Evolutionary conservation across 2,888 invertebrate genomes (phyloP).

Genomic region (Scaeva pyrastri): DNA sequence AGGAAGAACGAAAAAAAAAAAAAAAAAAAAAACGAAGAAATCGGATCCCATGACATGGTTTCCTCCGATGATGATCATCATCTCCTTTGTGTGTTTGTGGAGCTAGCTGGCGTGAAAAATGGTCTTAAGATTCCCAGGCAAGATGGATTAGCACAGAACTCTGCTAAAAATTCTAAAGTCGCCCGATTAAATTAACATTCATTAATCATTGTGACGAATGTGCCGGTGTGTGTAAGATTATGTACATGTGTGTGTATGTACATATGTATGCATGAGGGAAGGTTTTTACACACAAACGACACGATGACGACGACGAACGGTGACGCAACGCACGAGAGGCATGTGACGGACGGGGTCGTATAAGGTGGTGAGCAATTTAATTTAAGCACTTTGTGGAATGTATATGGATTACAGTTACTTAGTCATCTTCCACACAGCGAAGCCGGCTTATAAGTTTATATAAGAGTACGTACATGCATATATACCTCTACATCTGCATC

Average conservation of each 20-base stretch:
- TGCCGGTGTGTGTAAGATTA: constrained; percentile 2
- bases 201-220: constrained; percentile 71
- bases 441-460: not conserved
- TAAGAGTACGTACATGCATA: too few relatives aligned
- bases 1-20: not conserved
- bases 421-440: constrained; percentile 19
- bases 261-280: not conserved
- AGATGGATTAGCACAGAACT: constrained; percentile 72
- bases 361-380: constrained; percentile 52
- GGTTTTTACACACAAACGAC: not conserved
- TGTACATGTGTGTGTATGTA: not conserved
- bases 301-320: too few relatives aligned
- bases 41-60: constrained; percentile 18
- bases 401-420: constrained; percentile 49
- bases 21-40: constrained; percentile 14
- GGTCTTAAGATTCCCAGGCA: constrained; percentile 65
- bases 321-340: not conserved
- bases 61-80: constrained; percentile 9
- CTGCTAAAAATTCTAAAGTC: constrained; percentile 75
- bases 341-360: constrained; percentile 25
- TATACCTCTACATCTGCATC: not conserved
- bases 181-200: constrained; percentile 75
- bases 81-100: not conserved
- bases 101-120: constrained; percentile 70
- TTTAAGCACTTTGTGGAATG: constrained; percentile 52